phyloP scores from a whole-genome alignment of 2,797 vertebrate genomes.

The Melanotaenia trifasciata region DNA sequence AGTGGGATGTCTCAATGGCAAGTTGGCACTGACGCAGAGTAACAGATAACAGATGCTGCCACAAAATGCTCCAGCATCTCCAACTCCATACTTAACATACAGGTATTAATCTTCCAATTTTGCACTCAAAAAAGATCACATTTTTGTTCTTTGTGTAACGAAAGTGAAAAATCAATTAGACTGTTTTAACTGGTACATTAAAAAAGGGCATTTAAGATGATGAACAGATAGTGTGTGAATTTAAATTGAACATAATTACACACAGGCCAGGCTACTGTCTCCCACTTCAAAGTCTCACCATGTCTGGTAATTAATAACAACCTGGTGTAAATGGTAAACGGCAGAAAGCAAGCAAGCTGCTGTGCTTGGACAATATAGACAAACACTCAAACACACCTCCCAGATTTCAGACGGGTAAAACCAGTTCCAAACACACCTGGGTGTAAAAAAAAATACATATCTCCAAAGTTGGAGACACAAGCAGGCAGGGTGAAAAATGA shows the following conservation, averaged over 20 bases:
- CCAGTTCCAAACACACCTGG: neutral
- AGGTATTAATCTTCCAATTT: neutral
- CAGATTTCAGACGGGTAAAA: neutral
- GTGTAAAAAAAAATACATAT: too few species aligned
- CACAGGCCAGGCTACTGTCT: conserved; percentile 5
- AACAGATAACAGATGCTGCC: too few species aligned
- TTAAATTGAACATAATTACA: neutral
- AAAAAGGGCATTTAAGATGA: neutral
- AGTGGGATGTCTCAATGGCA: too few species aligned
- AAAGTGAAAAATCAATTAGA: too few species aligned
- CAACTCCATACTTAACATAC: neutral
- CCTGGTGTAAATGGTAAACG: conserved; percentile 86
- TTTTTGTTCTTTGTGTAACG: too few species aligned
- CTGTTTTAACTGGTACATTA: neutral
- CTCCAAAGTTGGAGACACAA: too few species aligned
- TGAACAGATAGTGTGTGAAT: neutral
- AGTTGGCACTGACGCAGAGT: too few species aligned
- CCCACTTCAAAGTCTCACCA: conserved; percentile 43
- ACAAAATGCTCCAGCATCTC: neutral
- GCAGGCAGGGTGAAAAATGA: too few species aligned
- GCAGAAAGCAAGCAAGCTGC: conserved; percentile 12
- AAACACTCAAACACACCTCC: conserved; percentile 1
- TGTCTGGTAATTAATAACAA: conserved; percentile 90
- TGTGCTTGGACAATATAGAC: conserved; percentile 7
- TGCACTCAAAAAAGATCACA: neutral